These are phyloP conservation scores for Leptestheria dahalacensis DNA, from an alignment of 1,140 invertebrate genomes.

Conservation along the genomic window DNA sequence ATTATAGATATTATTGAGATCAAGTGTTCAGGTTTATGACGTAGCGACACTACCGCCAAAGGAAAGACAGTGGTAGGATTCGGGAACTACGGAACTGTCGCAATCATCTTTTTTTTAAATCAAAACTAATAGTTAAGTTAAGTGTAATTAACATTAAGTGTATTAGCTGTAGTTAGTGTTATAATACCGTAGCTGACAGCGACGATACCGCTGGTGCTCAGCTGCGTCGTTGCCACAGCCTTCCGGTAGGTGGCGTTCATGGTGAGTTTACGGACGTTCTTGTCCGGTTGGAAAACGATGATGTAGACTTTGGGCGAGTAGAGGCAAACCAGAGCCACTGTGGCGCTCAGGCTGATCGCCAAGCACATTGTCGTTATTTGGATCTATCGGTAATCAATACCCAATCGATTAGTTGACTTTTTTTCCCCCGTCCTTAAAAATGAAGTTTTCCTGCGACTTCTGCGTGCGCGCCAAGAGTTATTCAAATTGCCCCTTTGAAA, in stretches of 20 bases:
- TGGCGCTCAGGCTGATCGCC: slow-evolving; percentile 35
- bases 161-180: neutral
- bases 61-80: no score
- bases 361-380: slow-evolving; percentile 39
- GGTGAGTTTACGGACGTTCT: slow-evolving; percentile 39
- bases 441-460: no score
- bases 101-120: no score
- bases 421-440: neutral
- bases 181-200: neutral
- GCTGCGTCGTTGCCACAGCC: slow-evolving; percentile 13
- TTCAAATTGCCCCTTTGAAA: no score
- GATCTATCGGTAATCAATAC: slow-evolving; percentile 25
- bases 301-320: slow-evolving; percentile 39
- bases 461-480: no score
- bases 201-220: neutral
- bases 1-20: no score
- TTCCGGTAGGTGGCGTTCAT: slow-evolving; percentile 33
- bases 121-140: no score
- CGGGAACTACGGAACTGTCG: no score
- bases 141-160: neutral
- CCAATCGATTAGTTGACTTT: neutral
- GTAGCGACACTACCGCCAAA: no score
- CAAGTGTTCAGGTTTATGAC: no score
- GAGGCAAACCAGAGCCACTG: slow-evolving; percentile 35
- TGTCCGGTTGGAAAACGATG: slow-evolving; percentile 38